Evolutionary conservation across 1,140 invertebrate genomes (phyloP), one percentile per base, ranked within the genome.

Genomic region (Heliconius himera): DNA sequence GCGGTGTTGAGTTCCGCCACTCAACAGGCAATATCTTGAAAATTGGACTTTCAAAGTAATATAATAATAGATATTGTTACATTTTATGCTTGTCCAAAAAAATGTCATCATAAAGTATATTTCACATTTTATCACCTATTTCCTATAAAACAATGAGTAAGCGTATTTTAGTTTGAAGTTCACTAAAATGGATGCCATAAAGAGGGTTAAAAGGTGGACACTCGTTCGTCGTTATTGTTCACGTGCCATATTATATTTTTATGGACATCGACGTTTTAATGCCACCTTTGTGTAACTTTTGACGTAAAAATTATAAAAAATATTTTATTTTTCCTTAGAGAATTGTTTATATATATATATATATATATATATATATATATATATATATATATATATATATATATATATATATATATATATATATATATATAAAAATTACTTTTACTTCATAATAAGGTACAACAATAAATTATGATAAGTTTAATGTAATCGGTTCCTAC

Each of bases 151-250:
- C 60, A 26, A 66, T 66, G 46, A 51, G 22, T 22, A 74, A 74
- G 73, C 46, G 73, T 74, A 66, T 66, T 51, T 74, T 54, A 54
- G 18, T 74, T 54, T 54, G 41, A 54, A 74, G 73, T 74, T 74
- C 33, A 76, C 56, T 76, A 60, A 70, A 76, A 76, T 56, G 60
- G 33, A 41, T 46, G 18, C 22, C n/a, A 70, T 76, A 76, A 76
- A 75, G 36, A 29, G 60, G 29, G 74, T 70, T 70, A 70, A 76
- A 74, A 76, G 41, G 56, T 49, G 74, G 38, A 46, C 51, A 36
- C 60, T 75, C 60, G 54, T 76, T 76, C 60, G 41, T 26, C 11
- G 60, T 76, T 76, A 70, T 76, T 70, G n/a, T 70, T 41, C 26
- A 49, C 60, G 36, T 60, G 41, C 46, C 60, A 29, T 70, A 76